A percentile compares a stretch with the other conserved stretches of the same genome.
Evolutionary conservation across 2,113 vertebrate genomes (phyloP).

Genomic region (Dissostichus mawsoni): DNA sequence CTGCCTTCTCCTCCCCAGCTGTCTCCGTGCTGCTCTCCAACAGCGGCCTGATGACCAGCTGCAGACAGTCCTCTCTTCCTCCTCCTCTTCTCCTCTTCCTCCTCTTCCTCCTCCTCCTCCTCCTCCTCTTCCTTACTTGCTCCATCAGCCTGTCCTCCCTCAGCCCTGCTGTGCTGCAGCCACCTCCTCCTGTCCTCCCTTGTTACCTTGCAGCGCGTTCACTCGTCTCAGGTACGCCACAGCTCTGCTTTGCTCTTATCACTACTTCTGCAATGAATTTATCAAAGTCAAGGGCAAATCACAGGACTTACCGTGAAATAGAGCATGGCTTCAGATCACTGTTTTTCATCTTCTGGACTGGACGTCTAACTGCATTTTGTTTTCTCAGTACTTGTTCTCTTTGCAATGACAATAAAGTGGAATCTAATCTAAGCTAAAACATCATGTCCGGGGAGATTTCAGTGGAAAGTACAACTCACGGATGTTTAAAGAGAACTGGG

Average conservation of each 20-base stretch:
- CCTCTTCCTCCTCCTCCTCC: constrained; percentile 69
- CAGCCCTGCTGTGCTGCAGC: constrained; percentile 85
- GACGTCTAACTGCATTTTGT: too few relatives aligned
- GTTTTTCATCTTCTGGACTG: not conserved
- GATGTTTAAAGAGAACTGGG: too few relatives aligned
- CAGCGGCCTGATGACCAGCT: constrained; percentile 88
- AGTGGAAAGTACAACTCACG: too few relatives aligned
- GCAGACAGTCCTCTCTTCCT: constrained; percentile 85
- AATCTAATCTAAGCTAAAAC: too few relatives aligned
- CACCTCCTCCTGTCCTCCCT: constrained; percentile 90
- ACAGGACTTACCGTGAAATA: constrained; percentile 6
- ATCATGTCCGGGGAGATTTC: too few relatives aligned
- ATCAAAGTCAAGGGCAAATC: constrained; percentile 38
- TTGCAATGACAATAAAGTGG: too few relatives aligned
- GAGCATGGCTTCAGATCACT: not conserved
- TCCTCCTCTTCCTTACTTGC: constrained; percentile 38
- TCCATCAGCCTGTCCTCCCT: constrained; percentile 47
- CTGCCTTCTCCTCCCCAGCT: constrained; percentile 73
- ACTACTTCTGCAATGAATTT: constrained; percentile 37
- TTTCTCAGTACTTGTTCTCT: too few relatives aligned
- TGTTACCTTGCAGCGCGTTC: constrained; percentile 85
- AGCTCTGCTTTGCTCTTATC: constrained; percentile 52
- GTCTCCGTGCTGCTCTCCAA: constrained; percentile 92
- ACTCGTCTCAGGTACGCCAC: constrained; percentile 87
- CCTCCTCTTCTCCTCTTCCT: constrained; percentile 67